A percentile compares a stretch with the other conserved stretches of the same genome.
These are phyloP conservation scores for Proisotoma minuta DNA, from an alignment of 2,888 invertebrate species.

Conservation along the genomic window DNA sequence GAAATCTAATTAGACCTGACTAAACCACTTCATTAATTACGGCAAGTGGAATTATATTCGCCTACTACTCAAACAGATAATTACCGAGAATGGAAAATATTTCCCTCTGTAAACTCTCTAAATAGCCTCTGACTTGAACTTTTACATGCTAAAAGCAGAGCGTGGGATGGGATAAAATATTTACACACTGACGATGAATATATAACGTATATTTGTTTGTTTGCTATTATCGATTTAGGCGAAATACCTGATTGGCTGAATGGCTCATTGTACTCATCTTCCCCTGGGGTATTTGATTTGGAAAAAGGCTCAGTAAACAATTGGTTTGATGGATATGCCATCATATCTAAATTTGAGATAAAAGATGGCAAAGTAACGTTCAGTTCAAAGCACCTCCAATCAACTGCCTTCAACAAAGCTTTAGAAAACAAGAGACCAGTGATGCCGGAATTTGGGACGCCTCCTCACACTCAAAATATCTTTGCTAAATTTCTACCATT, in stretches of 20 bases:
- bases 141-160: not conserved
- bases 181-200: not conserved
- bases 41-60: too few relatives aligned
- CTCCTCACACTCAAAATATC: constrained; percentile 52
- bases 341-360: constrained; percentile 53
- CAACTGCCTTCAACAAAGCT: constrained; percentile 52
- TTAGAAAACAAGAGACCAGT: constrained; percentile 52
- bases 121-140: not conserved
- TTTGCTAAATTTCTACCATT: constrained; percentile 32
- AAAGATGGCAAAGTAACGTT: constrained; percentile 50
- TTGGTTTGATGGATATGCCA: constrained; percentile 54
- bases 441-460: constrained; percentile 54
- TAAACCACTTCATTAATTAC: too few relatives aligned
- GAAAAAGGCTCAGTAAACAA: constrained; percentile 52
- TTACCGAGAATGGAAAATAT: too few relatives aligned
- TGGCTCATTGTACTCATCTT: constrained; percentile 52
- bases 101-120: not conserved
- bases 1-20: not conserved
- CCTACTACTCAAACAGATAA: too few relatives aligned
- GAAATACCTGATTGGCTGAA: constrained; percentile 52
- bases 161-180: not conserved
- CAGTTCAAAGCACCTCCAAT: constrained; percentile 51
- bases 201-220: not conserved
- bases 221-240: constrained; percentile 48
- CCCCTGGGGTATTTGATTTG: constrained; percentile 54